Evolutionary conservation across 2,888 invertebrate species (phyloP), one percentile per base, ranked within the genome.

Genomic region (Hedya salicella): DNA sequence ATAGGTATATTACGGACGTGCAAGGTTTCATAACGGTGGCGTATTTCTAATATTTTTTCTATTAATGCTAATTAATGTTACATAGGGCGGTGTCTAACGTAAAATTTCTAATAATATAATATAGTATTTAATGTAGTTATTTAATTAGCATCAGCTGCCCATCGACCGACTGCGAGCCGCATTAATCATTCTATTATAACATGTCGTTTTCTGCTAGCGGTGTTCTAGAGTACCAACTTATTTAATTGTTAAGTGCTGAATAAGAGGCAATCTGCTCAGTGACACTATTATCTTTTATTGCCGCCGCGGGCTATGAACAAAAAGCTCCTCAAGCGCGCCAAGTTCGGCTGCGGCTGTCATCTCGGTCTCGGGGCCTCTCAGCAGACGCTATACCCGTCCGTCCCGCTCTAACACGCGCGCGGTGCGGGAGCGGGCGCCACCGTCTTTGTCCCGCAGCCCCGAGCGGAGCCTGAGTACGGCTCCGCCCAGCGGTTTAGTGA

Each of bases 401-500:
- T n/a, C n/a, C n/a, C n/a, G n/a, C 91, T 79, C 75, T 92, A 85
- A 71, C 89, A 53, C 73, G 71, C 68, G 72, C 72, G 69, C 54
- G 66, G 63, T 71, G 70, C 66, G 72, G 73, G 72, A 71, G 73
- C 73, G 81, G 76, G 73, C 69, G 79, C 72, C 74, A 76, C 86
- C 82, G 81, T 91, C 91, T 85, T 87, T 86, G 80, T 91, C 83
- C 72, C 81, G 73, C 88, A 75, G 82, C 82, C 86, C 86, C 85
- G 89, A 86, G 88, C 79, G 91, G 92, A 90, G 91, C 89, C 91
- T 86, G 87, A 80, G 83, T 85, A 85, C 81, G 91, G 91, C 92
- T 86, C 92, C 92, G 92, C 92, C 92, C 92, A 89, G 91, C 87
- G 92, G 92, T 92, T 92, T 91, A 92, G 92, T 91, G 92, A 92